phyloP scores from a whole-genome alignment of 2,888 invertebrate species.

The Allygus modestus region DNA sequence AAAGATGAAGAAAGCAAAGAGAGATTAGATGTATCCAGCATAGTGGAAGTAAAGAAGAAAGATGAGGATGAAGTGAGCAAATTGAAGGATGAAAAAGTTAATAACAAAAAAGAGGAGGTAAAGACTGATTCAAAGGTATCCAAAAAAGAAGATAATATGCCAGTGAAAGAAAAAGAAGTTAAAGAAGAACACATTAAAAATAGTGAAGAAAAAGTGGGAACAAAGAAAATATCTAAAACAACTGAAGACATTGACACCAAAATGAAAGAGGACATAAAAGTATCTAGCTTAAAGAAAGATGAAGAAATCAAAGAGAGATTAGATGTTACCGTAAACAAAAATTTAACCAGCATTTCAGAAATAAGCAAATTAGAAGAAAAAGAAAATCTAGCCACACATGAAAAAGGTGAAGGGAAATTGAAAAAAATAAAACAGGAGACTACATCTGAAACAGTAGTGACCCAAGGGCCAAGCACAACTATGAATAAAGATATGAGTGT shows the following conservation, averaged over 20 bases:
- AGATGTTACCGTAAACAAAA: background rate
- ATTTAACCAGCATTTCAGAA: too few relatives aligned
- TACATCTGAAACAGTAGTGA: too few relatives aligned
- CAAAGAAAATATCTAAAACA: too few relatives aligned
- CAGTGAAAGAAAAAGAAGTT: background rate
- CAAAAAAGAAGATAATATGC: background rate
- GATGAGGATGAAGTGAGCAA: background rate
- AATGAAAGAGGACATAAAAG: too few relatives aligned
- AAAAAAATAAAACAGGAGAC: too few relatives aligned
- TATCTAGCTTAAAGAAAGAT: too few relatives aligned
- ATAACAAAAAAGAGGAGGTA: too few relatives aligned
- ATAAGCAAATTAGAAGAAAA: background rate
- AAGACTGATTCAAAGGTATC: background rate
- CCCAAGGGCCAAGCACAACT: background rate
- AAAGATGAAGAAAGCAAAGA: too few relatives aligned
- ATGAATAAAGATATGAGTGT: constrained; percentile 61
- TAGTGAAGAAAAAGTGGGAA: too few relatives aligned
- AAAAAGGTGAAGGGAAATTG: too few relatives aligned
- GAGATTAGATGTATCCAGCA: background rate
- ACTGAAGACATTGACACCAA: too few relatives aligned
- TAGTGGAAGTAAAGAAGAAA: background rate
- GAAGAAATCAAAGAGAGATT: too few relatives aligned
- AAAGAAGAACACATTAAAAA: background rate
- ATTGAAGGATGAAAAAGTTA: background rate
- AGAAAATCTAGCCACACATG: background rate